Percentiles rank a stretch among this genome's conserved stretches.
These are phyloP conservation scores for Petrocephalus microphthalmus DNA, from an alignment of 2,113 vertebrate genomes.

Conservation along the genomic window DNA sequence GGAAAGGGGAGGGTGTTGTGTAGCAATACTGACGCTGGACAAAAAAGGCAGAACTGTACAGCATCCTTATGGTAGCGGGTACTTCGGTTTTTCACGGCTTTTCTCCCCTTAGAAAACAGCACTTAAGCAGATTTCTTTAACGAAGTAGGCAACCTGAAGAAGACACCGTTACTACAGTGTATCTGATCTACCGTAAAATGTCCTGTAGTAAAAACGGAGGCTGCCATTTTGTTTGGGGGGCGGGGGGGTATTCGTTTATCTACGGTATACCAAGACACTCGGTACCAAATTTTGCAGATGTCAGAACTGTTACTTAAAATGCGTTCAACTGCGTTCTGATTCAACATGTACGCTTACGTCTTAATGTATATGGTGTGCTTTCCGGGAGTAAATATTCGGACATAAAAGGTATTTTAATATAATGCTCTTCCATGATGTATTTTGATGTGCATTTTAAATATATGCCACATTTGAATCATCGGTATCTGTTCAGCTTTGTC, in stretches of 20 bases:
- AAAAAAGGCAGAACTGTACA: constrained; percentile 8
- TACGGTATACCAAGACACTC: constrained; percentile 32
- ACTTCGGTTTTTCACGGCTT: not conserved
- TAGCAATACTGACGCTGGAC: constrained; percentile 37
- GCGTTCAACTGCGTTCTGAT: constrained; percentile 7
- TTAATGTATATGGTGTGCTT: constrained; percentile 57
- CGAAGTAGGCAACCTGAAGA: constrained; percentile 32
- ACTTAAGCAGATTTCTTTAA: constrained; percentile 26
- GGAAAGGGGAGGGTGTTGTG: constrained; percentile 22
- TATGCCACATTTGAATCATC: constrained; percentile 49
- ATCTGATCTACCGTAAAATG: not conserved
- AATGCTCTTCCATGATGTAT: constrained; percentile 62
- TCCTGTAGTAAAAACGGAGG: constrained; percentile 33
- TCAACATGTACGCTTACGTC: constrained; percentile 37
- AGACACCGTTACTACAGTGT: constrained; percentile 12
- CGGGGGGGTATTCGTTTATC: constrained; percentile 31
- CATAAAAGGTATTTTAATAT: constrained; percentile 60
- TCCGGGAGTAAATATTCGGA: constrained; percentile 58
- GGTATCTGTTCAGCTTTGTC: constrained; percentile 52
- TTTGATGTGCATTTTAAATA: constrained; percentile 64
- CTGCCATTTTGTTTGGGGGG: constrained; percentile 34
- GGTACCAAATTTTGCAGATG: not conserved
- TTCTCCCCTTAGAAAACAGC: constrained; percentile 22
- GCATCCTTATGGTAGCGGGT: not conserved
- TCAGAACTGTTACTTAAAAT: constrained; percentile 17